Base-by-base conservation (phyloP, 2,797 vertebrate genomes). In the Etheostoma nigrum region DNA sequence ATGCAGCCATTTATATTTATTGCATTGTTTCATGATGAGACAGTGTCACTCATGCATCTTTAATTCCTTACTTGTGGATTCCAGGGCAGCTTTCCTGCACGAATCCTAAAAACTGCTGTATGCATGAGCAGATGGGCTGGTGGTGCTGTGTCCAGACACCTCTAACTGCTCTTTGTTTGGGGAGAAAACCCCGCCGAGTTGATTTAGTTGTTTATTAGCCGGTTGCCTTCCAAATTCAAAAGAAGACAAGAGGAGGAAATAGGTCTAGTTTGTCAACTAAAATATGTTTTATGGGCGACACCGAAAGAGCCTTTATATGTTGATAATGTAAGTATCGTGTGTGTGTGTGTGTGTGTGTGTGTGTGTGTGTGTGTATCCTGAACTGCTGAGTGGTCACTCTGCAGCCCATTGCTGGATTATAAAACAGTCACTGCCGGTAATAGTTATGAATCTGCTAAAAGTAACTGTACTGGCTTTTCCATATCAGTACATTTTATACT, bases 371-470 rank as follows among this genome's bases (percentile, higher is more conserved):
- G 77, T 76, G 54, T 61, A 10, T 75, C 64, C 51, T 60, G 75
- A 78, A 88, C 33, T 89, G 87, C 76, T 88, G 86, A 90, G 72
- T 77, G 68, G 66, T 89, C 82, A 72, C 40, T 78, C 78, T 83
- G 67, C 73, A 76, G 61, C 44, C 63, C 78, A 55, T 89, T 86
- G 85, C 69, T n/a, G 76, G 72, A 86, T 75, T 72, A 85, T 79
- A 79, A 87, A 71, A 80, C 72, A 47, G 48, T 69, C 51, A 60
- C 68, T 74, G 70, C 68, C 47, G 21, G 76, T 83, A 79, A 88
- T 67, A 74, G 57, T 77, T 84, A 77, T 33, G 51, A 69, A 60
- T 74, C 66, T 49, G 66, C 67, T 81, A 27, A 86, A 78, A 66
- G 53, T 52, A 74, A 54, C 42, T 49, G 61, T 27, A 27, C 45